Base-by-base conservation (phyloP, 2,113 vertebrate species). In the Epinephelus cyanopodus region DNA sequence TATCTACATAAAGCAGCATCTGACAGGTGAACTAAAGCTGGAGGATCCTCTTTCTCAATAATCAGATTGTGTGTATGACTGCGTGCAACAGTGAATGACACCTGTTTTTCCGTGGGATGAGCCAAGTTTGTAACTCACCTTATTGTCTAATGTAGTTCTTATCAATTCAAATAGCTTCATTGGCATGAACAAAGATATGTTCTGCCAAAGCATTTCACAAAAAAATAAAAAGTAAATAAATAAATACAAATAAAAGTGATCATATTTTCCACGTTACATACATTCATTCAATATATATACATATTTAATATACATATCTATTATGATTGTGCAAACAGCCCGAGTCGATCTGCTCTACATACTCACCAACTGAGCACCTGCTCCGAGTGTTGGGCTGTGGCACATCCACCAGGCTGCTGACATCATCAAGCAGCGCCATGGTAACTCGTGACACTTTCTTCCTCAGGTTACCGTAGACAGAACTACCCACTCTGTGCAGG, bases 301-400 rank as follows among this genome's bases (percentile, higher is more conserved):
- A 29, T 37, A 37, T 37, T 37, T 37, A 37, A 37, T 37, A 7
- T 37, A 37, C 33, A 37, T 7, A 37, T 52, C 27, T 53, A n/a
- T 66, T 42, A 2, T 62, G 45, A 66, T 45, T 68, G 50, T 70
- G 57, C 18, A 64, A 64, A 71, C 50, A 39, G 9, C 23, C 23
- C 33, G 21, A 70, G 53, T 19, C 2, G 8, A 27, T 11, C 25
- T 62, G 56, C 71, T 17, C 63, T 12, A 53, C 70, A 79, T 78
- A 95, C 96, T 96, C 92, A 96, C 97, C 97, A 68, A 95, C 94
- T 15, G 95, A 95, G 87, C 97, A 98, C 69, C 91, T 93, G 72
- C 96, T 96, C 23, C 88, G 91, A 50, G 74, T 80, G 57, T 92
- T 94, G n/a, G 93, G 81, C 45, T 94, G 94, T 33, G 96, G 95